Evolutionary conservation across 2,888 invertebrate genomes (phyloP), one percentile per base, ranked within the genome.

Genomic region (Xestia xanthographa): DNA sequence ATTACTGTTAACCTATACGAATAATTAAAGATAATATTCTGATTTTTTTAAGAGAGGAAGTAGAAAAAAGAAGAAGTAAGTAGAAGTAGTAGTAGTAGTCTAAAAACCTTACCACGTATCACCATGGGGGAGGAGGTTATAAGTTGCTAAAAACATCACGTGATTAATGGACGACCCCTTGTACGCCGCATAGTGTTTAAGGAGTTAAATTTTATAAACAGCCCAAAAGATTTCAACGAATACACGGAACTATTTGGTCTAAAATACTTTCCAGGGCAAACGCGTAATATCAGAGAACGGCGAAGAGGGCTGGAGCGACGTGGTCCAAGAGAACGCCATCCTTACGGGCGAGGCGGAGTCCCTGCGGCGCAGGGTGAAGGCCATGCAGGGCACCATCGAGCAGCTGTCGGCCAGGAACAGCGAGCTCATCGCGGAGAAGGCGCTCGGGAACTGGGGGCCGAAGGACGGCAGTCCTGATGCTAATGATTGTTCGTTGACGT

Each of bases 321-420:
- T 99, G 95, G 99, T 98, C 92, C 98, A 99, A 92, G 99, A 99
- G 96, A 99, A 99, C 95, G 98, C 98, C 41, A 98, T 99, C 97
- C 97, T 99, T 2, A 98, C 98, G 87, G 98, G 98, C 70, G 99
- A 99, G 93, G 98, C 98, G 82, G 98, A 98, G 90, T 98, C 98
- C 83, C 96, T 99, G 53, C 97, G 99, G 65, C 98, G 98, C 20
- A 96, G 99, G 71, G 97, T 99, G 1, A 99, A 99, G 95, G 99
- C 99, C 5, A 97, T 99, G 97, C 99, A 99, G 92, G 99, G 99
- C 90, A 99, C 99, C 0, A 98, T 99, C 38, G 99, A 99, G 87
- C 97, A 98, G 73, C 94, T 99, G 66, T 98, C 98, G 0, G 97
- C 98, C 0, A 97, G 98, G 92, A 99, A 99, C 93, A 97, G 98